Evolutionary conservation across 1,140 invertebrate genomes (phyloP).

Genomic region (Lepidurus apus): DNA sequence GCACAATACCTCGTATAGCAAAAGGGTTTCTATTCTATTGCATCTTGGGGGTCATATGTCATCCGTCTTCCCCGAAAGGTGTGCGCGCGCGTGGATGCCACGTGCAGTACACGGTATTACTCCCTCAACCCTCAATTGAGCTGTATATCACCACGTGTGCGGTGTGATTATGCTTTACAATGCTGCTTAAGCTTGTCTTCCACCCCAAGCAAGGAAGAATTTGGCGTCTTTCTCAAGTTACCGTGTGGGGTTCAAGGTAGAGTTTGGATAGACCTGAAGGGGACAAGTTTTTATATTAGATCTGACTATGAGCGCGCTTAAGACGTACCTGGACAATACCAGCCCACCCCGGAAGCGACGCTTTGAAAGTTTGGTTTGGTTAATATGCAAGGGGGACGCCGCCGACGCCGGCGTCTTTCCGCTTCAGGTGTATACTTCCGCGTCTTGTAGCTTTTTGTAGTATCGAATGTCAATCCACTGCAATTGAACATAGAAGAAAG

Average conservation of each 20-base stretch:
- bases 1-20: not conserved
- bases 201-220: not conserved
- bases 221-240: not conserved
- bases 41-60: not conserved
- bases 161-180: not conserved
- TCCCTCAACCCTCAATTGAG: not conserved
- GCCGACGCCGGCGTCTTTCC: not conserved
- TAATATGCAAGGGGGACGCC: not conserved
- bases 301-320: not conserved
- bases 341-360: slow-evolving; percentile 16
- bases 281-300: slow-evolving; percentile 1
- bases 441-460: slow-evolving; percentile 1
- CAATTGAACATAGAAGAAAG: not conserved
- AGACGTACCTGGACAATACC: not conserved
- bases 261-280: not conserved
- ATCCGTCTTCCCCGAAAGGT: not conserved
- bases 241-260: not conserved
- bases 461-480: not conserved
- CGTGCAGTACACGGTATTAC: not conserved
- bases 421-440: slow-evolving; percentile 8
- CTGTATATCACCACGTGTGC: slow-evolving; percentile 12
- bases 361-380: slow-evolving; percentile 1
- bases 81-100: slow-evolving; percentile 11
- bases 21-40: not conserved
- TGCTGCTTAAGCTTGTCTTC: not conserved